Conservation (phyloP, 2,113 vertebrate genomes). For the Pygathrix nemaeus region DNA sequence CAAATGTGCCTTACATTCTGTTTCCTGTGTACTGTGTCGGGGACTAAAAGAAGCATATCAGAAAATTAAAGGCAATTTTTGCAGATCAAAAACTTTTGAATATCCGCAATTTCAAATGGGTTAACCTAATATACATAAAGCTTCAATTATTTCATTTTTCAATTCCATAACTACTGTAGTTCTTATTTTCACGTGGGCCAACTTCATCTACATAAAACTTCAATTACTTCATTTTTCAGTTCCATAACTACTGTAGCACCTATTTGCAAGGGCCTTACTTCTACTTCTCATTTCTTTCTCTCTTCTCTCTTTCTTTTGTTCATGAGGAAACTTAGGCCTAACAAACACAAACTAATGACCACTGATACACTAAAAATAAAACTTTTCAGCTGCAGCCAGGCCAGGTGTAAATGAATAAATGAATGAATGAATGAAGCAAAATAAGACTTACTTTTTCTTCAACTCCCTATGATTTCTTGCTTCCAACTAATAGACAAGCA, state of each 20-base stretch:
- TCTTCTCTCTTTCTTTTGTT: conserved; percentile 24
- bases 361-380: neutral
- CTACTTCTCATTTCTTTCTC: neutral
- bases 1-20: neutral
- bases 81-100: neutral
- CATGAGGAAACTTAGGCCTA: neutral
- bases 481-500: conserved; percentile 32
- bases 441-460: conserved; percentile 35
- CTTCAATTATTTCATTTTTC: conserved; percentile 23
- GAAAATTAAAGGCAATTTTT: conserved; percentile 15
- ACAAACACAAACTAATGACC: conserved; percentile 8
- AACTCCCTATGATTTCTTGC: neutral
- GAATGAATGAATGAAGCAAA: conserved; percentile 26
- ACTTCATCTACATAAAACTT: neutral
- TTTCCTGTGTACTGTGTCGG: neutral
- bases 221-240: conserved; percentile 7
- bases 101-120: neutral
- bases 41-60: neutral
- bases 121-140: neutral
- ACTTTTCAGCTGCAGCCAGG: neutral
- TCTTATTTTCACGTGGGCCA: neutral
- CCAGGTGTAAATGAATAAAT: neutral
- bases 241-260: neutral
- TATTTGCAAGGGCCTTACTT: neutral
- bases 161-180: neutral